phyloP scores from a whole-genome alignment of 2,113 vertebrate genomes.

The Spermophilus dauricus region DNA sequence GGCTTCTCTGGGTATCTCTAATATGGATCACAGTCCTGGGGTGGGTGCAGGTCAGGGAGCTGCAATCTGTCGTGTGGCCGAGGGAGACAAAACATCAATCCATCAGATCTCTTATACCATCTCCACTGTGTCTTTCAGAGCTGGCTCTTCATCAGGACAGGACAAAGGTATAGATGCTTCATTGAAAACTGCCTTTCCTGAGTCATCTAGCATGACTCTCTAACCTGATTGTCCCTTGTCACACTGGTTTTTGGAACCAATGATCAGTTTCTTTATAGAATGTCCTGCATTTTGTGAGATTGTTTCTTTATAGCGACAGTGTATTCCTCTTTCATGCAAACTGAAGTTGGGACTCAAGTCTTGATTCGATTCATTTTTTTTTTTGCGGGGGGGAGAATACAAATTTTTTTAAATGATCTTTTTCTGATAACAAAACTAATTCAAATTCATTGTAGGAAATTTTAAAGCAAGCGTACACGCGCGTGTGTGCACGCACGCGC shows the following conservation, averaged over 20 bases:
- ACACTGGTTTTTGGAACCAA: not conserved
- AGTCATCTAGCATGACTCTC: not conserved
- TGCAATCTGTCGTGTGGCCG: not conserved
- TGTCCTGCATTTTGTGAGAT: not conserved
- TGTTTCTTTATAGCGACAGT: not conserved
- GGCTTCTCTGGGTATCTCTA: not conserved
- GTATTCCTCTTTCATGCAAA: not conserved
- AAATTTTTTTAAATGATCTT: not conserved
- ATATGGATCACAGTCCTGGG: not conserved
- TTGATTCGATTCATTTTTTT: not conserved
- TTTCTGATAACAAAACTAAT: not conserved
- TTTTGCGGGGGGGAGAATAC: not conserved
- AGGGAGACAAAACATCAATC: not conserved
- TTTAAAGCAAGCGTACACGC: not conserved
- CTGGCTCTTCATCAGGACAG: not conserved
- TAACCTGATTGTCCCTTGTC: not conserved
- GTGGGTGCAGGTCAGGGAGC: not conserved
- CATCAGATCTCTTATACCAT: not conserved
- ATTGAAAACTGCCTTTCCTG: not conserved
- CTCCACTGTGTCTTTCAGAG: not conserved
- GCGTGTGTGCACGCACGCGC: not conserved
- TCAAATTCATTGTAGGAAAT: not conserved
- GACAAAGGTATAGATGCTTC: fast-evolving
- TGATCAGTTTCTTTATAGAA: not conserved
- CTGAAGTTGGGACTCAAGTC: not conserved